Base-by-base conservation (phyloP, 2,113 vertebrate species). In the Collichthys lucidus region DNA sequence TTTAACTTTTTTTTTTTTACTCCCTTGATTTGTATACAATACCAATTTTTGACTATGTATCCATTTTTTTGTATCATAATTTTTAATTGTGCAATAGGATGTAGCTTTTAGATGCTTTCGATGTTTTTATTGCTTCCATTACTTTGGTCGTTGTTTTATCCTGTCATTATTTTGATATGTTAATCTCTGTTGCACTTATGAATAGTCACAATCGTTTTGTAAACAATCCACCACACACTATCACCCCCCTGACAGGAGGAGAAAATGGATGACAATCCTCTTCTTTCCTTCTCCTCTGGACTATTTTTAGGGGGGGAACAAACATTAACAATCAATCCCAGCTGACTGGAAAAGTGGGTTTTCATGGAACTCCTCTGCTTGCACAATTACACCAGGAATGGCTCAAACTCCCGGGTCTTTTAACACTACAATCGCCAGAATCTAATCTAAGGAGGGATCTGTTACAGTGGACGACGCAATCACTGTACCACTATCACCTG, bases 61-160 rank as follows among this genome's bases (percentile, higher is more conserved):
- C 83, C 86, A 91, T 91, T 83, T 89, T 29, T 94, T 95, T 95
- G 93, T 96, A 94, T 96, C 93, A 95, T 95, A 92, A 96, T 92
- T 93, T 90, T 97, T 95, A 96, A 96, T 96, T 94, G 98, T 99
- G 98, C 98, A 99, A 99, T 99, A 98, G 97, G 96, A 96, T 96
- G 53, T 97, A 97, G 96, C 91, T 95, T 88, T 96, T 96, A 96
- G 94, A 92, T 94, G 94, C 95, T 96, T 95, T 94, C 55, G 9
- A 79, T 92, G 92, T 94, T 89, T 90, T 92, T 90, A 94, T 93
- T 80, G 93, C 89, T 95, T 95, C 91, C 77, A 31, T 90, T 79
- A 66, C 67, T 79, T 86, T 83, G 22, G n/a, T 86, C 40, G 11
- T 84, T 22, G 59, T 89, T 89, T 85, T 66, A 85, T 79, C 65